Percentiles rank a stretch among this genome's conserved stretches.
phyloP scores from a whole-genome alignment of 2,113 vertebrate species.

The Agapornis roseicollis region DNA sequence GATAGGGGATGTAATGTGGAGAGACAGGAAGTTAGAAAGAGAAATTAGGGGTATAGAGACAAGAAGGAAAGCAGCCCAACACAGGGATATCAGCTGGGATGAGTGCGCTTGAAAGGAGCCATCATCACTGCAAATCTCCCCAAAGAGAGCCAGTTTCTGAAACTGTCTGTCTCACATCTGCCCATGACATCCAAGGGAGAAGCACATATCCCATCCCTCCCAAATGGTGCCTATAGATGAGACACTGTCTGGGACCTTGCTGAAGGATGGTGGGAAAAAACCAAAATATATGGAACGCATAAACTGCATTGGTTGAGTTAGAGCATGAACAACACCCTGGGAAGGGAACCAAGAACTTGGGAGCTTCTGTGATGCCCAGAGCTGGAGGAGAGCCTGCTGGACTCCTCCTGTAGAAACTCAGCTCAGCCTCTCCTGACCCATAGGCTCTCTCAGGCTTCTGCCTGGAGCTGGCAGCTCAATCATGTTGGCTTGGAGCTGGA shows the following conservation, averaged over 20 bases:
- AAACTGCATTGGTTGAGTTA: neutral
- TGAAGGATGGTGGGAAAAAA: neutral
- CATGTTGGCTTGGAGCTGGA: neutral
- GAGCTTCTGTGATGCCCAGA: neutral
- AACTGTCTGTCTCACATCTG: neutral
- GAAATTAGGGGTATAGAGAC: neutral
- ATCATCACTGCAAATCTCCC: too few relatives aligned
- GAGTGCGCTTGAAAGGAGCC: neutral
- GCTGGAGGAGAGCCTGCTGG: neutral
- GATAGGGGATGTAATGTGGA: too few relatives aligned
- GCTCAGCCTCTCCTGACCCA: slow-evolving; percentile 44
- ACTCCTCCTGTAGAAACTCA: slow-evolving; percentile 51
- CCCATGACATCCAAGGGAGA: accelerated
- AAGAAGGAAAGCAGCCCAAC: neutral
- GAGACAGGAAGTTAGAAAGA: neutral
- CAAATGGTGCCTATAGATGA: accelerated
- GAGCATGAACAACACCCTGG: neutral
- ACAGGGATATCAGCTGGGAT: neutral
- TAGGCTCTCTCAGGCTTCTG: slow-evolving; percentile 72
- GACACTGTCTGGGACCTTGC: accelerated
- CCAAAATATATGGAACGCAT: accelerated
- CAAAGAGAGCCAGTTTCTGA: neutral
- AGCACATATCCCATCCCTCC: neutral
- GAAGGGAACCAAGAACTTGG: neutral
- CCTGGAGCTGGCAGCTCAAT: slow-evolving; percentile 45